Conservation (phyloP, 2,888 invertebrate species). For the Amphipyra berbera region DNA sequence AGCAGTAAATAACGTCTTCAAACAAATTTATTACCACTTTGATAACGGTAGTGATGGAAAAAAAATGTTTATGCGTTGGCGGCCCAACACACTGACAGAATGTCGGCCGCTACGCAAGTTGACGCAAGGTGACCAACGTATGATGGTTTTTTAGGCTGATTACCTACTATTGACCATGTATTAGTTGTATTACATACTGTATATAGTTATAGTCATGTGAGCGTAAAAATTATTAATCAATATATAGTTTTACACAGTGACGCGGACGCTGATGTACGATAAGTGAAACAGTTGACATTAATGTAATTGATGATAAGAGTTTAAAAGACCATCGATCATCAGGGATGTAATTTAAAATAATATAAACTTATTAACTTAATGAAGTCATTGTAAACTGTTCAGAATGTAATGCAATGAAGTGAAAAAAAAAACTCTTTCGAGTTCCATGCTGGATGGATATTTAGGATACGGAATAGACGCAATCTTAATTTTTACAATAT, state of each 20-base stretch:
- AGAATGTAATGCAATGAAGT: slow-evolving; percentile 14
- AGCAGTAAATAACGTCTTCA: slow-evolving; percentile 66
- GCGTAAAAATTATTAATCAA: slow-evolving; percentile 13
- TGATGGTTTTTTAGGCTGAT: slow-evolving; percentile 40
- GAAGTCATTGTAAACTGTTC: background rate
- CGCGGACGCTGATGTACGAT: slow-evolving; percentile 11
- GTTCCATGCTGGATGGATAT: slow-evolving; percentile 13
- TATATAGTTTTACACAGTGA: slow-evolving; percentile 4
- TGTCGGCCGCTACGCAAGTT: slow-evolving; percentile 57
- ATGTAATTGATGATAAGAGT: slow-evolving; percentile 12
- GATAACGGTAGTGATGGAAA: slow-evolving; percentile 67
- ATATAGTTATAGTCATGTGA: slow-evolving; percentile 12
- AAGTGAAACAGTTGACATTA: slow-evolving; percentile 11
- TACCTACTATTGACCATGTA: slow-evolving; percentile 36
- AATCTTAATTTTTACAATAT: background rate
- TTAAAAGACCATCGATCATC: slow-evolving; percentile 5
- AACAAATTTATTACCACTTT: slow-evolving; percentile 63
- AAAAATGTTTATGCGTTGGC: slow-evolving; percentile 62
- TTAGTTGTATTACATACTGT: slow-evolving; percentile 9
- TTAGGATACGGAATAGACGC: slow-evolving; percentile 38
- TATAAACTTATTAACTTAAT: background rate
- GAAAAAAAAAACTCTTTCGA: slow-evolving; percentile 25
- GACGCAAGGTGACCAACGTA: slow-evolving; percentile 33
- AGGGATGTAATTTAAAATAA: no score
- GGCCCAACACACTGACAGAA: slow-evolving; percentile 57